Evolutionary conservation across 2,797 vertebrate genomes (phyloP).

Genomic region (Thaleichthys pacificus): DNA sequence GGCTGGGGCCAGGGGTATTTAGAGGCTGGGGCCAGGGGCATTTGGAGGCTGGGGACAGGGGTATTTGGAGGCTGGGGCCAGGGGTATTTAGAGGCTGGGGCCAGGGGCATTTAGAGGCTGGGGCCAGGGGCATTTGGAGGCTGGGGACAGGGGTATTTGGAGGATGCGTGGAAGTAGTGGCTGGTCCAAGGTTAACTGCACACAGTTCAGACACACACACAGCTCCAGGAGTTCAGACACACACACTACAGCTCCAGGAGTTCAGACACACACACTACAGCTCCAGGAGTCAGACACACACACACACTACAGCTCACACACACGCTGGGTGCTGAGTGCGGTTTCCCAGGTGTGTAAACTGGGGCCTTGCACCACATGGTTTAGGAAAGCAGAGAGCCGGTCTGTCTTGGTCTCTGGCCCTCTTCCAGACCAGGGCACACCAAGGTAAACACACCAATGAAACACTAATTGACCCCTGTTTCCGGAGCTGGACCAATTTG

Average conservation of each 20-base stretch:
- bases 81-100: neutral
- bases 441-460: constrained; percentile 65
- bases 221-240: neutral
- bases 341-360: constrained; percentile 44
- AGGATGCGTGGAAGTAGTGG: neutral
- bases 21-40: neutral
- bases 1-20: neutral
- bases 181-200: constrained; percentile 34
- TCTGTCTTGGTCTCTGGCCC: constrained; percentile 17
- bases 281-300: neutral
- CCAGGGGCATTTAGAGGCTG: neutral
- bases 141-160: neutral
- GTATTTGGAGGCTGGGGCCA: neutral
- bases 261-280: neutral
- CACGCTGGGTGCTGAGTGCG: constrained; percentile 14
- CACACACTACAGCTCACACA: neutral
- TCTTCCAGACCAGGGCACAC: constrained; percentile 29
- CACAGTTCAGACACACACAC: neutral
- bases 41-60: neutral
- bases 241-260: neutral
- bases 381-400: constrained; percentile 38
- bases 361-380: constrained; percentile 29
- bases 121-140: neutral
- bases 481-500: constrained; percentile 43
- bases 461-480: constrained; percentile 58